These are phyloP conservation scores for Sinocyclocheilus rhinocerous DNA, from an alignment of 2,113 vertebrate species.

Conservation along the genomic window DNA sequence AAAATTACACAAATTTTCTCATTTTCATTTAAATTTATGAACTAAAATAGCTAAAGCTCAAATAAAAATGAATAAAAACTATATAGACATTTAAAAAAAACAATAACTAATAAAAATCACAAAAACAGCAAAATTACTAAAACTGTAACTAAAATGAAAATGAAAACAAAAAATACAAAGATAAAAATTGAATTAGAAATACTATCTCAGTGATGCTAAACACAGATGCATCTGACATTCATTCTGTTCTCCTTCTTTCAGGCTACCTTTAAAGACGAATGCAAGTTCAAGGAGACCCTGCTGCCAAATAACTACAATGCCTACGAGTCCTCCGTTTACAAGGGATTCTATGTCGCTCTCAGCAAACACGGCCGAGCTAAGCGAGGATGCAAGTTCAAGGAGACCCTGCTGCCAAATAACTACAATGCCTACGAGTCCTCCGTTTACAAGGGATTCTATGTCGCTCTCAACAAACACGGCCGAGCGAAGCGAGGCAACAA, in stretches of 20 bases:
- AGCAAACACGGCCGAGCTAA: constrained; percentile 90
- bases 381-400: constrained; percentile 93
- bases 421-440: constrained; percentile 95
- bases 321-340: constrained; percentile 88
- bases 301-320: constrained; percentile 97
- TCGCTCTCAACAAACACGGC: constrained; percentile 92
- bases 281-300: constrained; percentile 93
- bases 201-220: too few relatives aligned
- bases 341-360: constrained; percentile 87
- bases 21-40: too few relatives aligned
- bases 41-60: too few relatives aligned
- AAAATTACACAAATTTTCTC: too few relatives aligned
- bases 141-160: too few relatives aligned
- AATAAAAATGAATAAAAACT: too few relatives aligned
- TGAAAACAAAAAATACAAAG: too few relatives aligned
- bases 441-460: constrained; percentile 84
- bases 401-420: constrained; percentile 93
- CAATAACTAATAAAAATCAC: too few relatives aligned
- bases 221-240: neutral
- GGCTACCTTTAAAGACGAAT: constrained; percentile 89
- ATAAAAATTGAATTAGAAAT: too few relatives aligned
- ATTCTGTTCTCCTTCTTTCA: constrained; percentile 59
- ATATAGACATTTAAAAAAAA: too few relatives aligned
- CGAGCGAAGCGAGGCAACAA: constrained; percentile 89
- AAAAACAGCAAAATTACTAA: too few relatives aligned